Evolutionary conservation across 1,140 invertebrate genomes (phyloP).

Genomic region (Calliopsis andreniformis): DNA sequence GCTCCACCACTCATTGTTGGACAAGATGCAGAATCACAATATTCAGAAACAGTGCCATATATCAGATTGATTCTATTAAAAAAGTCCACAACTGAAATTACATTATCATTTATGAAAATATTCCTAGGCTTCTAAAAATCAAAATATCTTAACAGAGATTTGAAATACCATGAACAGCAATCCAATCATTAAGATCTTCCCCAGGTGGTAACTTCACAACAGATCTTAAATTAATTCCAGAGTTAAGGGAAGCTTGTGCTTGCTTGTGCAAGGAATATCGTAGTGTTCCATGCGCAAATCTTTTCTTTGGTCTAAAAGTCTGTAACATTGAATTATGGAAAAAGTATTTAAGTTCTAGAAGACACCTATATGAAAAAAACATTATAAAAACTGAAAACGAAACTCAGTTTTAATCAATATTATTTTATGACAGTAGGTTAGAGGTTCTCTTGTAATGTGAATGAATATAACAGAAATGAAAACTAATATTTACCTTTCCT

Average conservation of each 20-base stretch:
- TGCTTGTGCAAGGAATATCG: constrained; percentile 96
- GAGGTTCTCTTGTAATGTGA: neutral
- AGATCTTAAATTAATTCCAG: constrained; percentile 94
- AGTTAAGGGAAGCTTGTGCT: constrained; percentile 95
- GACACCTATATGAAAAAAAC: neutral
- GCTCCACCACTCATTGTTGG: constrained; percentile 96
- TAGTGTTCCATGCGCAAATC: constrained; percentile 94
- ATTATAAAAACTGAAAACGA: neutral
- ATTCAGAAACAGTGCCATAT: constrained; percentile 94
- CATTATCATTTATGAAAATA: neutral
- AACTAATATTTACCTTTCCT: constrained; percentile 84
- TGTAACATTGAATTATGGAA: constrained; percentile 70
- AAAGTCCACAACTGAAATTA: constrained; percentile 93
- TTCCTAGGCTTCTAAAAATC: neutral
- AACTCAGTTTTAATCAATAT: neutral
- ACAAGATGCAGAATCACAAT: constrained; percentile 92
- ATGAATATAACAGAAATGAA: constrained; percentile 1
- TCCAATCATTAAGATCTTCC: constrained; percentile 96
- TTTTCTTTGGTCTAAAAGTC: constrained; percentile 95
- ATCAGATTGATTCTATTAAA: constrained; percentile 98
- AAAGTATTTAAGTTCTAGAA: neutral
- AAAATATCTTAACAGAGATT: constrained; percentile 9
- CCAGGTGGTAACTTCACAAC: constrained; percentile 93
- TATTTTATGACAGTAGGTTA: constrained; percentile 28
- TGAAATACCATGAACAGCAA: constrained; percentile 93